Evolutionary conservation across 2,888 invertebrate genomes (phyloP).

Genomic region (Protophormia terraenovae): DNA sequence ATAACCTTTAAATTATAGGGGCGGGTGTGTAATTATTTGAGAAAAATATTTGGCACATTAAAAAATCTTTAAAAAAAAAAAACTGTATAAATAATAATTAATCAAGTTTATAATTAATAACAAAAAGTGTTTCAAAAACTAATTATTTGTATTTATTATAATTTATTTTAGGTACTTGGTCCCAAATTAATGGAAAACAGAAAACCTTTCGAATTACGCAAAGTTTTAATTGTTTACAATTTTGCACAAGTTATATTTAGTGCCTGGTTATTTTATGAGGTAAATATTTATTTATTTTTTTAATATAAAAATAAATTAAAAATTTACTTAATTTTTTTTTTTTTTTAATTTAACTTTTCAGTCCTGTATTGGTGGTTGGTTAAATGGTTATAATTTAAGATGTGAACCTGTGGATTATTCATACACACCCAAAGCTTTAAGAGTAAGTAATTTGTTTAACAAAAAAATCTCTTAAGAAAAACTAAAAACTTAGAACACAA

Average conservation of each 20-base stretch:
- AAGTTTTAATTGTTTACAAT: slow-evolving; percentile 91
- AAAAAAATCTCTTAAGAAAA: not conserved
- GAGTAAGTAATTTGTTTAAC: slow-evolving; percentile 82
- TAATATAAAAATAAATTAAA: not conserved
- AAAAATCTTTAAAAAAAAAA: not conserved
- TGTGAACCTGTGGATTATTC: slow-evolving; percentile 93
- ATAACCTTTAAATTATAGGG: not conserved
- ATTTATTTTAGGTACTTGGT: slow-evolving; percentile 84
- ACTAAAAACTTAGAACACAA: slow-evolving; percentile 56
- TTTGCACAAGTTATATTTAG: slow-evolving; percentile 86
- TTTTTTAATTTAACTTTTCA: slow-evolving; percentile 74
- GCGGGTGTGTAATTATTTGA: not conserved
- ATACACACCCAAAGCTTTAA: slow-evolving; percentile 84
- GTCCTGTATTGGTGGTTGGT: slow-evolving; percentile 86
- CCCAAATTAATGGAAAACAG: slow-evolving; percentile 93
- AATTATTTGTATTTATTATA: slow-evolving; percentile 49
- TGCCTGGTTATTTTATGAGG: slow-evolving; percentile 82
- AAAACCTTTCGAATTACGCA: slow-evolving; percentile 89
- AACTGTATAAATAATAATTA: no score
- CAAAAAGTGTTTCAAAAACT: not conserved
- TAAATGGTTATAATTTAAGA: slow-evolving; percentile 86
- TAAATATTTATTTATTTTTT: slow-evolving; percentile 74
- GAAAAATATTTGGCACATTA: not conserved
- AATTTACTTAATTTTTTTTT: not conserved
- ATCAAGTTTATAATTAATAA: not conserved